Base-by-base conservation (phyloP, 2,113 vertebrate genomes). In the Vireo altiloquus region DNA sequence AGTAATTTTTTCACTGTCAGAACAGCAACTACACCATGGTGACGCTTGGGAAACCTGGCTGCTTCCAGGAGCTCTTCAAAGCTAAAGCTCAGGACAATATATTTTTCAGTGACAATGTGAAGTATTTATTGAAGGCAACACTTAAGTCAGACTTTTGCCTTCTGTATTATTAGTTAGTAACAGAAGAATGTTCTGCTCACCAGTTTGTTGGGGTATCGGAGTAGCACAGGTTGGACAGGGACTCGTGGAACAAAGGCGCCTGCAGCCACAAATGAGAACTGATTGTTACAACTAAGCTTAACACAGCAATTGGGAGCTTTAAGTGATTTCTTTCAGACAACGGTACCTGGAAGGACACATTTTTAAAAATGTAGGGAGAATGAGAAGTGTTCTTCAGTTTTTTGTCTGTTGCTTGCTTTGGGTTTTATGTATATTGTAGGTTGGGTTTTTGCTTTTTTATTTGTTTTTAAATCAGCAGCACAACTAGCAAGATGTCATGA, bases 191-290 rank as follows among this genome's bases (percentile, higher is more conserved):
- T 10, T 9, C 46, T 47, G 95, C 99, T 98, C 95, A 99, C 99
- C 98, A 99, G 91, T 61, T 85, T 98, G 96, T 99, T 99, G 68
- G 99, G 99, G 74, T 99, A 99, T 61, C 98, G 98, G 50, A 99
- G 97, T n/a, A 99, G 60, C 59, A 99, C 93, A 5, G 99, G 99
- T 63, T 99, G 99, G 46, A 99, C 99, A 9, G 99, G 98, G 72
- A 99, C 99, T 35, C 95, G 98, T 33, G 99, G 99, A 93, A 99
- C 96, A 93, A 99, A 99, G 92, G 99, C 99, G 75, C 99, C 99
- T 99, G 65, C 5, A 97, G 96, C n/a, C 94, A 96, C n/a, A 96
- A 24, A 50, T 60, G 8, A 52, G 19, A 79, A 87, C 8, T 16
- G 37, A 82, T 65, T 50, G 52, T 70, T 83, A 91, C 27, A 40